Evolutionary conservation across 2,113 vertebrate species (phyloP).

Genomic region (Telmatochromis sp.): DNA sequence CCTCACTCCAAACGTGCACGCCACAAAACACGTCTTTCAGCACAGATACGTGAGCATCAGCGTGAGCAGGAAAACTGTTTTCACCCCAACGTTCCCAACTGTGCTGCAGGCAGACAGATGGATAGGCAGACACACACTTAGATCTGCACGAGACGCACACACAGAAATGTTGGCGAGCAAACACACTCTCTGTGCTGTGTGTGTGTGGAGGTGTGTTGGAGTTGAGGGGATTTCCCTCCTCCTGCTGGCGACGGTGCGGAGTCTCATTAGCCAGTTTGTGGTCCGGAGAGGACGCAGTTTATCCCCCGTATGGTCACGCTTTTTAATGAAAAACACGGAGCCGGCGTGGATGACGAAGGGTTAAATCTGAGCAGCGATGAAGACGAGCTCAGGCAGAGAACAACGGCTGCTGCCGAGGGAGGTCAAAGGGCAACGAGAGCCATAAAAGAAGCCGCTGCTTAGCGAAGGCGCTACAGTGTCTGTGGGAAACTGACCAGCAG

Average conservation of each 20-base stretch:
- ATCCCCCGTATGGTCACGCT: not conserved
- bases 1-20: not conserved
- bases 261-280: conserved; percentile 26
- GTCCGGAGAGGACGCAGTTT: conserved; percentile 8
- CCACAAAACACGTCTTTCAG: not conserved
- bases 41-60: not conserved
- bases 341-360: not conserved
- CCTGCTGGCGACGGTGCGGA: not conserved
- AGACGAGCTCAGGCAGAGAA: not conserved
- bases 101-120: conserved; percentile 30
- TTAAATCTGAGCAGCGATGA: not conserved
- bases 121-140: conserved; percentile 14
- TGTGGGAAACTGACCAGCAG: not conserved
- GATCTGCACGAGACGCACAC: not conserved
- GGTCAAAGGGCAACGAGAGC: not conserved
- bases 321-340: not conserved
- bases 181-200: not conserved
- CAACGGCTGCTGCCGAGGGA: not conserved
- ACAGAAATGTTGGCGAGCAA: not conserved
- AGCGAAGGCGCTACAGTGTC: not conserved
- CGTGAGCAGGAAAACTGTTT: not conserved
- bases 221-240: conserved; percentile 35
- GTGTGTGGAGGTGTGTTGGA: not conserved
- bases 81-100: not conserved
- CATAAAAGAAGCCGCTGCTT: not conserved